A percentile compares a stretch with the other conserved stretches of the same genome.
phyloP scores from a whole-genome alignment of 1,140 invertebrate species.

The Drosophila nigromelanica region DNA sequence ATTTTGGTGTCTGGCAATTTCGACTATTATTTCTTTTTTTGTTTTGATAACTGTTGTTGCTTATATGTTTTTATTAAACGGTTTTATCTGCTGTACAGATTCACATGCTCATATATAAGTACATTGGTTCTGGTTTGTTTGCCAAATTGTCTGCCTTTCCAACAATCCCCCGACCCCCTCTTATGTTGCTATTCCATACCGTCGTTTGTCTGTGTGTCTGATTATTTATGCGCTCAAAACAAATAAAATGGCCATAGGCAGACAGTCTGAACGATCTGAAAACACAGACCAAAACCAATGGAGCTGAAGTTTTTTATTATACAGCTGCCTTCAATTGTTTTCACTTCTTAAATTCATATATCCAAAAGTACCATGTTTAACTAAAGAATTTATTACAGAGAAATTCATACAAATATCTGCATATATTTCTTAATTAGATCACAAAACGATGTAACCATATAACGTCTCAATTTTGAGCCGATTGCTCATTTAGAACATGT shows the following conservation, averaged over 20 bases:
- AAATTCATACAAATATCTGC: no score
- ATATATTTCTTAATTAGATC: no score
- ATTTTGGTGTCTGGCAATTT: conserved; percentile 58
- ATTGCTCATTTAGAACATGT: no score
- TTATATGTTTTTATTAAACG: conserved; percentile 61
- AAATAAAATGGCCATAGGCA: conserved; percentile 56
- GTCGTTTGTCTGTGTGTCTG: conserved; percentile 15
- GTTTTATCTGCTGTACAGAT: conserved; percentile 61
- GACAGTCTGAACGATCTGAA: conserved; percentile 15
- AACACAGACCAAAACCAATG: conserved; percentile 11
- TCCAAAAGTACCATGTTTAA: conserved; percentile 8
- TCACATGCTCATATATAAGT: conserved; percentile 48
- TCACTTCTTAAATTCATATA: conserved; percentile 29
- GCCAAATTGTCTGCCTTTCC: conserved; percentile 55
- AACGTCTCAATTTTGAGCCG: no score
- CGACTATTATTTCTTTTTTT: conserved; percentile 24
- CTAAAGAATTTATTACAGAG: neutral
- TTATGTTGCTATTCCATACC: neutral
- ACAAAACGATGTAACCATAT: no score
- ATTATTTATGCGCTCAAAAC: conserved; percentile 73
- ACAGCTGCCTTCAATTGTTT: conserved; percentile 55
- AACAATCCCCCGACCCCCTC: conserved; percentile 10
- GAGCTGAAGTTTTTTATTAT: conserved; percentile 22
- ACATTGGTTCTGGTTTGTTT: conserved; percentile 52
- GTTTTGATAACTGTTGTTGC: conserved; percentile 10